Percentiles rank a stretch among this genome's conserved stretches.
These are phyloP conservation scores for Tiliqua scincoides DNA, from an alignment of 2,113 vertebrate genomes.

Conservation along the genomic window DNA sequence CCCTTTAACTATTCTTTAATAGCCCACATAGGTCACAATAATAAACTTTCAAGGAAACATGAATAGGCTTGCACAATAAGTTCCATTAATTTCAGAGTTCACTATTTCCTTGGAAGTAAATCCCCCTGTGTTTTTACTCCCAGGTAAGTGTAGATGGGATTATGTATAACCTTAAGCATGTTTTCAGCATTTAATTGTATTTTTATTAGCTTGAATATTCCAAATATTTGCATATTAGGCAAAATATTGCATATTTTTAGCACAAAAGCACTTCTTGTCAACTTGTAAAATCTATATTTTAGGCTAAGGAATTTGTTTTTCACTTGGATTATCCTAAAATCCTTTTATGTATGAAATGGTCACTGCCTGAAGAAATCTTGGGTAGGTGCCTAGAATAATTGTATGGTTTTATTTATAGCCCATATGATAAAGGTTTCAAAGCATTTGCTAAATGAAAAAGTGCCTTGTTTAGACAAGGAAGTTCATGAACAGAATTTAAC, in stretches of 20 bases:
- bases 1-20: not conserved
- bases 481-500: not conserved
- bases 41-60: no score
- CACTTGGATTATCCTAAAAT: not conserved
- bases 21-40: not conserved
- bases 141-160: no score
- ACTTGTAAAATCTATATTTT: not conserved
- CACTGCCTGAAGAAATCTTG: not conserved
- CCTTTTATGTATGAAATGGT: not conserved
- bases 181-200: not conserved
- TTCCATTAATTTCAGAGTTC: not conserved
- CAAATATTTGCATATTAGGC: not conserved
- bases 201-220: not conserved
- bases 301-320: not conserved
- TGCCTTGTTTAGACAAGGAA: not conserved
- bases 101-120: not conserved
- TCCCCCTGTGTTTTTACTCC: no score
- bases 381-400: not conserved
- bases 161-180: not conserved
- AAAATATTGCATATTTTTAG: not conserved
- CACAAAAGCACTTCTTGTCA: not conserved
- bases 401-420: not conserved
- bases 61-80: no score
- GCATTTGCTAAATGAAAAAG: not conserved
- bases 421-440: not conserved